These are phyloP conservation scores for Parotia lawesii DNA, from an alignment of 2,113 vertebrate species.

Conservation along the genomic window DNA sequence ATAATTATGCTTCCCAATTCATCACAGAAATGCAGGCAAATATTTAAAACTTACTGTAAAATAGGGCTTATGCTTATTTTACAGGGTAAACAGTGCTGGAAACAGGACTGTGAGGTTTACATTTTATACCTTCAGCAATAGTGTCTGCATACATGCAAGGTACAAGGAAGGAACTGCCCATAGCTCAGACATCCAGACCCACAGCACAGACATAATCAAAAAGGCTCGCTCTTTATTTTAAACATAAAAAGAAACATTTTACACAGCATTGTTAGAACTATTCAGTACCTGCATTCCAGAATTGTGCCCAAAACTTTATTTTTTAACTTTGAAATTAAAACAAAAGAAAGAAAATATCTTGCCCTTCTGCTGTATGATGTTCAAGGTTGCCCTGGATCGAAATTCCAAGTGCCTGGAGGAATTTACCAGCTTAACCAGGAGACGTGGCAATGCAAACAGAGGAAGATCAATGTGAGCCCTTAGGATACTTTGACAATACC, in stretches of 20 bases:
- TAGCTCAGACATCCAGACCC: background rate
- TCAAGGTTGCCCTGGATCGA: constrained; percentile 21
- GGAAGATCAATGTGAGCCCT: constrained; percentile 57
- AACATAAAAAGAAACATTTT: constrained; percentile 67
- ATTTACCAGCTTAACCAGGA: constrained; percentile 47
- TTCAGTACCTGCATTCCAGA: constrained; percentile 61
- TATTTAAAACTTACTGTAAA: background rate
- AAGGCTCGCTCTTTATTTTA: constrained; percentile 68
- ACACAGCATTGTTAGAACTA: constrained; percentile 53
- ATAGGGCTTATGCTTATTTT: background rate
- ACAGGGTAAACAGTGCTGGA: background rate
- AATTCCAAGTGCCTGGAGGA: constrained; percentile 42
- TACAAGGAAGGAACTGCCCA: background rate
- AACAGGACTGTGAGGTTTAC: background rate
- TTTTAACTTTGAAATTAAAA: constrained; percentile 45
- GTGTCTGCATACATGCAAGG: background rate
- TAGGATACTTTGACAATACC: constrained; percentile 57
- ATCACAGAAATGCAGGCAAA: background rate
- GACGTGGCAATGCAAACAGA: constrained; percentile 35
- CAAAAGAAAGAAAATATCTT: constrained; percentile 26
- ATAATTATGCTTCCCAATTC: background rate
- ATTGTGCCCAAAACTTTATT: constrained; percentile 52
- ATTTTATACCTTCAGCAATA: background rate
- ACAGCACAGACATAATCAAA: constrained; percentile 53
- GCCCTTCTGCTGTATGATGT: constrained; percentile 25